Base-by-base conservation (phyloP, 2,888 invertebrate species). In the Silvanus unidentatus region DNA sequence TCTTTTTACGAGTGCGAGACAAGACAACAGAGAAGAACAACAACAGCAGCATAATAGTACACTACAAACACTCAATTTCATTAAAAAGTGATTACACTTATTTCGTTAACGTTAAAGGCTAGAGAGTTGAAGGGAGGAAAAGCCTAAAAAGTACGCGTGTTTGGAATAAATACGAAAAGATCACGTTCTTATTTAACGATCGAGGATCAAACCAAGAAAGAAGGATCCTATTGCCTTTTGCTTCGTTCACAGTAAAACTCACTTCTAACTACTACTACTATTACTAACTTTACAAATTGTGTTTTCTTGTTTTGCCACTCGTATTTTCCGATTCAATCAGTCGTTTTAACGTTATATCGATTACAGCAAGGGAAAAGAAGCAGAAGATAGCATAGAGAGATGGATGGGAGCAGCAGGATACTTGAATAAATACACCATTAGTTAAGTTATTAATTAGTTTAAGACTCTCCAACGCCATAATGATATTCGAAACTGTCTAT, bases 151-250 rank as follows among this genome's bases (percentile, higher is more conserved):
- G 27, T 41, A 56, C 62, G 62, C 68, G 68, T 68, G 68, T 58
- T 51, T 48, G 47, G 66, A 67, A 68, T 68, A 65, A 61, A 57
- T 55, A 58, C 54, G 54, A 59, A 37, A 57, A 61, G 65, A 65
- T 67, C 69, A 69, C 69, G 69, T 69, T 52, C 65, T 63, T 62
- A 62, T 58, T 68, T 69, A 68, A 69, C 66, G 68, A 69, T 68
- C 65, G 64, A 32, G 32, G 65, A 68, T 69, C 66, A 66, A 60
- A 63, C 48, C 10, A 10, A 28, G 10, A 28, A 12, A 12, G 13
- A 32, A 53, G 57, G 61, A 63, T 60, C 60, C 58, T 58, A 58
- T 61, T 59, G 58, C 55, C 55, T 34, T 22, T 22, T 22, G 22
- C 22, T 8, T 22, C n/a, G n/a, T n/a, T n/a, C 4, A 3, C 22